Evolutionary conservation across 2,113 vertebrate species (phyloP), one percentile per base, ranked within the genome.

Genomic region (Cyprinodon variegatus): DNA sequence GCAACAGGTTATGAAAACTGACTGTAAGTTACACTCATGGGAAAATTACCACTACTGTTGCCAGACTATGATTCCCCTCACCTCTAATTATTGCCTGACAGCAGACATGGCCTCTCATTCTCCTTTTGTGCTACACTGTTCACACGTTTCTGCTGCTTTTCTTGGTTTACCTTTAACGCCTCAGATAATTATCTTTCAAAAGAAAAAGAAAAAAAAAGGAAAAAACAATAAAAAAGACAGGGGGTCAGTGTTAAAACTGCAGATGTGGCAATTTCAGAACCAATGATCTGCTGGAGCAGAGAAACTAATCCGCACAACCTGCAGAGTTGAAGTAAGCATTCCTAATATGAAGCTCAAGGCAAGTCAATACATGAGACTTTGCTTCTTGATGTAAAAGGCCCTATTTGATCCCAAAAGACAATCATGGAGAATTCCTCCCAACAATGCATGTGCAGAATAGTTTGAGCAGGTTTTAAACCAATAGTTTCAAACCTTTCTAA

Each of bases 51-150:
- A 73, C 76, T 43, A 37, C 29, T 60, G 76, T 68, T 81, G 22
- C 17, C 1, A 61, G 67, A 40, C 79, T 40, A 71, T 75, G 66
- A 71, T 86, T 89, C 70, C 66, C n/a, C 50, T 76, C 69, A 83
- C 85, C 88, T 87, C 22, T 84, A 90, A 92, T 91, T 83, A 87
- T 11, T 68, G 65, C 68, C 75, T 84, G 72, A 63, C 65, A 78
- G 71, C 78, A 84, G 76, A 71, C 15, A n/a, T 69, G 17, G 70
- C 64, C 76, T 78, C 71, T 81, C 70, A 76, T 81, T 82, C 39
- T 59, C 59, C 6, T 14, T 76, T 50, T 70, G 59, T 53, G n/a
- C 36, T 64, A 59, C 61, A 65, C 73, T 61, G 61, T 76, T 82
- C 63, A 82, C 81, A 53, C 79, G 60, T 87, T 82, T 81, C 68